These are phyloP conservation scores for Rhimphoctona megacephalus DNA, from an alignment of 2,888 invertebrate species.

Conservation along the genomic window DNA sequence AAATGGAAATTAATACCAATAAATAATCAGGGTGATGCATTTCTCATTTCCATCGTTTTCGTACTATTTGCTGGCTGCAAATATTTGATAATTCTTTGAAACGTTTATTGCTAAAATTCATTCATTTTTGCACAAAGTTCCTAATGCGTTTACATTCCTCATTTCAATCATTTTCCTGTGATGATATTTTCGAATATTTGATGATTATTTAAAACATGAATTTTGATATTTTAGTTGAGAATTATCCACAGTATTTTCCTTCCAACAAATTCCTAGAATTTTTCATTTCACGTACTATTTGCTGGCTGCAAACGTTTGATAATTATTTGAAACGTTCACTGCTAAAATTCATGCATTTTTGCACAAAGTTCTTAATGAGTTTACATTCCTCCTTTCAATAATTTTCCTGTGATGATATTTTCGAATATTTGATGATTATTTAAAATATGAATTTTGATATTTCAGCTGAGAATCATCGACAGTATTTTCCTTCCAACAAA, in stretches of 20 bases:
- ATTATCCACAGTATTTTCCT: background rate
- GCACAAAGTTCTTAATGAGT: background rate
- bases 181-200: background rate
- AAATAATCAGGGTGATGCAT: background rate
- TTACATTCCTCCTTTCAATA: no score
- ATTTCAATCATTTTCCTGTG: no score
- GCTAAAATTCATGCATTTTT: background rate
- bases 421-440: no score
- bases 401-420: background rate
- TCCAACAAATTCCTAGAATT: background rate
- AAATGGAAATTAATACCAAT: background rate
- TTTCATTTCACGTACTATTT: slow-evolving; percentile 1
- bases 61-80: background rate
- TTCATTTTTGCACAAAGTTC: background rate
- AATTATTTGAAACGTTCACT: no score
- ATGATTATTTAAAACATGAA: background rate
- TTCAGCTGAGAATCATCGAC: background rate
- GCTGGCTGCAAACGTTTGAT: no score
- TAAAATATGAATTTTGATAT: background rate
- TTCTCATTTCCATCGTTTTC: background rate
- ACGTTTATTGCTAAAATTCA: no score
- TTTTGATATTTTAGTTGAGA: background rate
- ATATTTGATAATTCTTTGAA: no score
- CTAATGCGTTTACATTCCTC: no score
- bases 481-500: background rate